Base-by-base conservation (phyloP, 2,113 vertebrate genomes). In the Pomatorhinus ruficollis region DNA sequence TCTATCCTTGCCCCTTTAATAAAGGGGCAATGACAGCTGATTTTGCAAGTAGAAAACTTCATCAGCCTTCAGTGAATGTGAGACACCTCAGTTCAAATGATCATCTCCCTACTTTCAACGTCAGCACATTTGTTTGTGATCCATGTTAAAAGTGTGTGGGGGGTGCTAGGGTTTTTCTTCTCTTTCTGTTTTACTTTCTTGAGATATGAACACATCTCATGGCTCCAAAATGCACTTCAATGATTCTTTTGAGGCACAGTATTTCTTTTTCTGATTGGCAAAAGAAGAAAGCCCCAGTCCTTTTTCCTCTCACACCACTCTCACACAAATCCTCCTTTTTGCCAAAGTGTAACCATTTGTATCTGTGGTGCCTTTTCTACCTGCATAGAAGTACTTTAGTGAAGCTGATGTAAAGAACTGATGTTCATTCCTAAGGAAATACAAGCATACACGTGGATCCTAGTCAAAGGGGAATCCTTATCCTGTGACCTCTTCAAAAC, bases 391-490 rank as follows among this genome's bases (percentile, higher is more conserved):
- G 24, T 17, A 66, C 74, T 87, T 91, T 53, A 72, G 53, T 8
- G 39, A 70, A 87, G 83, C 7, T 90, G 78, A 86, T 39, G 27
- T 44, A 86, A 91, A 82, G 75, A 93, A 88, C 76, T 57, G 44
- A 92, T 35, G 74, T 68, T 89, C 69, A 72, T 90, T 96, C 93
- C 95, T 78, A 93, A 84, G 82, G 91, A 97, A 70, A 64, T 83
- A 75, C 27, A 94, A 79, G 59, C 50, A 77, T 12, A 30, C 44
- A 53, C 53, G 71, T 3, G 3, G 3, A 91, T 83, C 59, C 66
- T 20, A 63, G 87, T 88, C 90, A 87, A 97, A 93, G 37, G 60
- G 27, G 17, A 97, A 76, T 76, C 11, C 89, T 95, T 95, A 94
- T 77, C 27, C 74, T 78, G 52, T 79, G 92, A 96, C 76, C 81